Percentiles rank a stretch among this genome's conserved stretches.
Conservation (phyloP, 2,888 invertebrate genomes). For the Lepidocyrtoides sp. region DNA sequence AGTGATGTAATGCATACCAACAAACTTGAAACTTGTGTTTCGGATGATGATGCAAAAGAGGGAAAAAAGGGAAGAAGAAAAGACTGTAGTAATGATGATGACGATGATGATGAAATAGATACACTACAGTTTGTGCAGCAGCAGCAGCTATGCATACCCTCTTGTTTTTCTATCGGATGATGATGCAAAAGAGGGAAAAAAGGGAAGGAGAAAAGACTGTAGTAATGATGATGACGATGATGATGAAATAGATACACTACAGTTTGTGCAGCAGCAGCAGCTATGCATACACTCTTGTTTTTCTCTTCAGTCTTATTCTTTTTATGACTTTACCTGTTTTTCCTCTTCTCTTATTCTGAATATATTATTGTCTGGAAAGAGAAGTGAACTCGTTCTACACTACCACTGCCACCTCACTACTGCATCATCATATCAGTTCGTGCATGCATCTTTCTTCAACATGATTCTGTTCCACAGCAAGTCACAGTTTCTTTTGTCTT, state of each 20-base stretch:
- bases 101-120: slow-evolving; percentile 36
- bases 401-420: background rate
- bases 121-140: slow-evolving; percentile 42
- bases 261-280: slow-evolving; percentile 1
- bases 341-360: slow-evolving; percentile 58
- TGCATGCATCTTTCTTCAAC: slow-evolving; percentile 66
- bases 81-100: too few species aligned
- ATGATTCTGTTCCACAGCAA: slow-evolving; percentile 17
- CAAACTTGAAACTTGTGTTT: slow-evolving; percentile 66
- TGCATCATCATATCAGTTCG: slow-evolving; percentile 56
- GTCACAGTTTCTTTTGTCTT: background rate
- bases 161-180: background rate
- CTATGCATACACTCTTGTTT: background rate
- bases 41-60: too few species aligned
- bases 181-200: too few species aligned
- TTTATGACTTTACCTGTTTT: slow-evolving; percentile 77
- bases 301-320: background rate
- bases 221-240: slow-evolving; percentile 43
- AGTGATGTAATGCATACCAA: slow-evolving; percentile 86
- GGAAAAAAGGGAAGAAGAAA: too few species aligned
- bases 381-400: background rate
- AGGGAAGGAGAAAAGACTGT: too few species aligned
- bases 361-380: slow-evolving; percentile 63
- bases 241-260: slow-evolving; percentile 45
- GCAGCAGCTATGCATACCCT: background rate